Evolutionary conservation across 2,113 vertebrate species (phyloP).

Genomic region (Sturnira hondurensis): DNA sequence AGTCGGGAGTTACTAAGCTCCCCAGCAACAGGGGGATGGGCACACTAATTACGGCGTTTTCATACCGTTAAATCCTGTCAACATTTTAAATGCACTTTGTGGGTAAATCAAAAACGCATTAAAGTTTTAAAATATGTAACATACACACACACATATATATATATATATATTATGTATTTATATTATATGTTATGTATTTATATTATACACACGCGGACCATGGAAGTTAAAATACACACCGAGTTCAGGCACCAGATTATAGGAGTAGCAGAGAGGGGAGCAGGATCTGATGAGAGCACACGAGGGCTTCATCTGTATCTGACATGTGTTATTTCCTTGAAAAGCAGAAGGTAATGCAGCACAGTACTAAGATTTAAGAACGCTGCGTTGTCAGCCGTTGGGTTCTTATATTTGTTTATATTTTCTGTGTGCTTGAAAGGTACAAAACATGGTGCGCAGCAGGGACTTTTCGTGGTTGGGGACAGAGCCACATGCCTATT

Average conservation of each 20-base stretch:
- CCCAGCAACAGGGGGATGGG: background rate
- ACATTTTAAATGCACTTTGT: background rate
- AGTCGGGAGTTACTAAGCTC: background rate
- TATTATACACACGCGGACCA: background rate
- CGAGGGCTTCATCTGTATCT: background rate
- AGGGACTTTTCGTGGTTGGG: too few species aligned
- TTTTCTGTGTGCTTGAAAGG: background rate
- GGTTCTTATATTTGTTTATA: background rate
- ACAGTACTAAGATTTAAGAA: background rate
- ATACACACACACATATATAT: too few species aligned
- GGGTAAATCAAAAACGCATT: background rate
- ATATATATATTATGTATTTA: too few species aligned
- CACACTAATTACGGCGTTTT: background rate
- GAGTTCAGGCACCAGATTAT: background rate
- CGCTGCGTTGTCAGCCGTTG: background rate
- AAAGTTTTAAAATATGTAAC: background rate
- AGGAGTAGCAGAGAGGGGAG: background rate
- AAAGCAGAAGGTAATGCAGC: background rate
- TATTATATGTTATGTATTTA: background rate
- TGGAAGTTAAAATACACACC: background rate
- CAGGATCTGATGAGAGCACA: background rate
- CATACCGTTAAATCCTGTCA: background rate
- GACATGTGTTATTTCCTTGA: background rate
- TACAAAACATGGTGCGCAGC: fast-evolving
- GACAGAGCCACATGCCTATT: background rate